These are phyloP conservation scores for Macrostomum cliftonense DNA, from an alignment of 2,888 invertebrate genomes.

Conservation along the genomic window DNA sequence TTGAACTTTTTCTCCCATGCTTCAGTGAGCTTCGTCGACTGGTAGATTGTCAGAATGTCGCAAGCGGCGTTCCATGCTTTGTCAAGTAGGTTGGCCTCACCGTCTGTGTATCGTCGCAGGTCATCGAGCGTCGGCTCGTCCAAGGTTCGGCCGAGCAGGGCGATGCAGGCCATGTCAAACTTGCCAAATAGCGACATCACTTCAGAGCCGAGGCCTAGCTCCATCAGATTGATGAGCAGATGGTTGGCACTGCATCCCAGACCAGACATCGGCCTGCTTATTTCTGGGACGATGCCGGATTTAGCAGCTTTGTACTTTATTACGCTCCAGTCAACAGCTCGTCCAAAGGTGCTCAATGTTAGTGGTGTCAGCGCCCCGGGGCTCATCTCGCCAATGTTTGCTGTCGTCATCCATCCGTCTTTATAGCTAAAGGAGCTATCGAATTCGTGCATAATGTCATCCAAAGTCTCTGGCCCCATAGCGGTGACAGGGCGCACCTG, in stretches of 20 bases:
- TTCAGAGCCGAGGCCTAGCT: not conserved
- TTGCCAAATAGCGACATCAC: not conserved
- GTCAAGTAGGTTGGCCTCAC: no score
- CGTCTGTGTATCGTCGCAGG: constrained; percentile 6
- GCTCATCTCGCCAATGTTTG: constrained; percentile 54
- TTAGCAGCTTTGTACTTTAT: constrained; percentile 16
- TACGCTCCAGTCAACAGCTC: constrained; percentile 13
- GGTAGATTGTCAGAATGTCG: no score
- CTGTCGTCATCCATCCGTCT: constrained; percentile 50
- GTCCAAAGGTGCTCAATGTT: constrained; percentile 22
- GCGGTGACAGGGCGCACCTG: constrained; percentile 62
- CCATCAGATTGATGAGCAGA: constrained; percentile 20
- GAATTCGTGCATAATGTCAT: constrained; percentile 58
- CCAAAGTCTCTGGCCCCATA: constrained; percentile 52
- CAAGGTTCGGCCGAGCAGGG: constrained; percentile 21
- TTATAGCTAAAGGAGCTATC: constrained; percentile 50
- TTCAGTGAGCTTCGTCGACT: no score
- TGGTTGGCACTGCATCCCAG: constrained; percentile 15
- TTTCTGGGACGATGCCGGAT: constrained; percentile 5
- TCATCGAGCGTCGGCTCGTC: constrained; percentile 18
- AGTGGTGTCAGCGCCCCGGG: constrained; percentile 48
- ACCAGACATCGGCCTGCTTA: not conserved
- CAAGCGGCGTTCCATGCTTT: no score
- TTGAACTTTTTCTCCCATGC: constrained; percentile 6
- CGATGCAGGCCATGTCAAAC: constrained; percentile 17